Evolutionary conservation across 2,888 invertebrate species (phyloP), one percentile per base, ranked within the genome.

Genomic region (Orthonychiurus folsomi): DNA sequence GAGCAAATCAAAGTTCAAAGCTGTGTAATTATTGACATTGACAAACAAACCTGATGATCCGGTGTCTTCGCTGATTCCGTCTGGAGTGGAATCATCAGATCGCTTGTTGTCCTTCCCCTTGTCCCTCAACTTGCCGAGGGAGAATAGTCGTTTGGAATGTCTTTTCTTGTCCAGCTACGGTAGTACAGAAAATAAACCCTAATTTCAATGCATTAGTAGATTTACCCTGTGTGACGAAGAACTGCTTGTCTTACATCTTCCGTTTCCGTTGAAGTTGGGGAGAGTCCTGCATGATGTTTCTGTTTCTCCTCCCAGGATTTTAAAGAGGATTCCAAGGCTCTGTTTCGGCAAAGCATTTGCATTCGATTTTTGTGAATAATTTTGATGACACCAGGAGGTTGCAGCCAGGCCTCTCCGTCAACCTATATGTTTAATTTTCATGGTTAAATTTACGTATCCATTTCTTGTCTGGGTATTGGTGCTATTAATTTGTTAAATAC

Each of bases 361-460:
- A 95, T 93, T 60, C 95, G 82, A 79, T 96, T 96, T 80, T 96
- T 96, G 79, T 96, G 96, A 72, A 93, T 86, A 71, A 97, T 95
- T 62, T 93, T 83, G 71, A 97, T 93, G 76, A 93, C 91, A 48
- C 96, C 96, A 0, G 97, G 95, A 0, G 93, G 93, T 77, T 96
- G 96, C 50, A 95, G 83, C 96, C 96, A 96, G 1, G 96, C 95
- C 78, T 97, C 97, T 0, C 96, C 97, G 76, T 97, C 96, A 50
- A 95, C 95, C 80, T 71, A 47, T 47, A 26, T 18, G 50, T 2
- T 52, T 18, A 24, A 23, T 9, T 52, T 27, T 53, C 26, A n/a
- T n/a, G n/a, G n/a, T n/a, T n/a, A n/a, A n/a, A n/a, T n/a, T n/a
- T n/a, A 24, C 21, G 0, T 21, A 23, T 23, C n/a, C 24, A 59